These are phyloP conservation scores for Limnodromus scolopaceus DNA, from an alignment of 2,797 vertebrate genomes.

Conservation along the genomic window DNA sequence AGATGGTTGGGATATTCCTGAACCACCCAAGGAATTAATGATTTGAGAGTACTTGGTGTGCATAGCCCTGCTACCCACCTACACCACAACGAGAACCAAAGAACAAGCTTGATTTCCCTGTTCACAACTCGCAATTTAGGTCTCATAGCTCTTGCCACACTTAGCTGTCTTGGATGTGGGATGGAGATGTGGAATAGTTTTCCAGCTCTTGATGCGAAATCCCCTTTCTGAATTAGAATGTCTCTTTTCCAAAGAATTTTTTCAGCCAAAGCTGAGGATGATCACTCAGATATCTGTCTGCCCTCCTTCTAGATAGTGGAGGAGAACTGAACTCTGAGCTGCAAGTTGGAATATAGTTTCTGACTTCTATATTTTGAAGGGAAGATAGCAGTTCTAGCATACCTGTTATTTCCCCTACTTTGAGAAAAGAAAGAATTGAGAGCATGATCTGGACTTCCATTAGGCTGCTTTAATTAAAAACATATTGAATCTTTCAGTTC, in stretches of 20 bases:
- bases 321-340: not conserved
- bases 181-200: not conserved
- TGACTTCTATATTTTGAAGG: not conserved
- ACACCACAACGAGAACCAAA: not conserved
- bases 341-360: not conserved
- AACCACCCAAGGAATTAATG: not conserved
- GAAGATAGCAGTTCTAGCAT: not conserved
- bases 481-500: not conserved
- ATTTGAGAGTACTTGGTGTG: not conserved
- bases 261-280: not conserved
- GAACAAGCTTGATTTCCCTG: not conserved
- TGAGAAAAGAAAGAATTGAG: not conserved
- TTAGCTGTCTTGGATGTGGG: not conserved
- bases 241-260: not conserved
- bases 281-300: not conserved
- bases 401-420: not conserved
- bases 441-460: not conserved
- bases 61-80: not conserved
- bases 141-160: not conserved
- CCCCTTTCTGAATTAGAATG: not conserved
- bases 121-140: not conserved
- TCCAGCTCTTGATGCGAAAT: not conserved
- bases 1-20: not conserved
- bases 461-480: constrained; percentile 21
- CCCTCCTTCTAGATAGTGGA: not conserved